Evolutionary conservation across 2,888 invertebrate genomes (phyloP).

Genomic region (Cosmia trapezina): DNA sequence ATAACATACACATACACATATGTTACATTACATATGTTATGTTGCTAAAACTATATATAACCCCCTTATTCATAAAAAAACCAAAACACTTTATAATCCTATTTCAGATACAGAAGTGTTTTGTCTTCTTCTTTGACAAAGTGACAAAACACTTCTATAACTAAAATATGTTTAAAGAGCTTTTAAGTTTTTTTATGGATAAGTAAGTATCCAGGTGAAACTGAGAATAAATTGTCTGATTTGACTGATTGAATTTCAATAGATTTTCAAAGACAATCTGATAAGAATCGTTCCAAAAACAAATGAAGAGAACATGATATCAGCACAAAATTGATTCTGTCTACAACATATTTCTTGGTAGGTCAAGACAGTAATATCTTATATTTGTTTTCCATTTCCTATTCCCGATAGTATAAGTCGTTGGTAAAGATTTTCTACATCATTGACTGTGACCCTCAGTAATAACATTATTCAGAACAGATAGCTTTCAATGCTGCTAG

Average conservation of each 20-base stretch:
- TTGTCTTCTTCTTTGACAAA: too few species aligned
- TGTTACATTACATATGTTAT: not conserved
- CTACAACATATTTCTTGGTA: slow-evolving; percentile 35
- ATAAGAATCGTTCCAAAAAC: slow-evolving; percentile 10
- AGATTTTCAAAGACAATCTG: not conserved
- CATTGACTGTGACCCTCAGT: slow-evolving; percentile 78
- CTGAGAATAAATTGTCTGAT: not conserved
- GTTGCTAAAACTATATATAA: not conserved
- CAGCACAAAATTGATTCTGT: slow-evolving; percentile 45
- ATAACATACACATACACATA: too few species aligned
- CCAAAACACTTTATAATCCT: too few species aligned
- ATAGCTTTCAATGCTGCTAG: slow-evolving; percentile 53
- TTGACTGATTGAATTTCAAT: not conserved
- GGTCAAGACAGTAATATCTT: slow-evolving; percentile 66
- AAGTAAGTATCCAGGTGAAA: not conserved
- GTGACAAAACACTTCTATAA: too few species aligned
- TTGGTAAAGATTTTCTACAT: slow-evolving; percentile 80
- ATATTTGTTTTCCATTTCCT: slow-evolving; percentile 77
- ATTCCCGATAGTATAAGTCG: slow-evolving; percentile 68
- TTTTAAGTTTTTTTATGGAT: too few species aligned
- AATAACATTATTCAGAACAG: slow-evolving; percentile 79
- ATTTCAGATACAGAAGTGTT: too few species aligned
- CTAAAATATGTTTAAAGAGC: too few species aligned
- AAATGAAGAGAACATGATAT: slow-evolving; percentile 19
- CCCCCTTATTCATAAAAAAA: too few species aligned